Conservation (phyloP, 2,888 invertebrate genomes). For the Amblyteles armatorius region DNA sequence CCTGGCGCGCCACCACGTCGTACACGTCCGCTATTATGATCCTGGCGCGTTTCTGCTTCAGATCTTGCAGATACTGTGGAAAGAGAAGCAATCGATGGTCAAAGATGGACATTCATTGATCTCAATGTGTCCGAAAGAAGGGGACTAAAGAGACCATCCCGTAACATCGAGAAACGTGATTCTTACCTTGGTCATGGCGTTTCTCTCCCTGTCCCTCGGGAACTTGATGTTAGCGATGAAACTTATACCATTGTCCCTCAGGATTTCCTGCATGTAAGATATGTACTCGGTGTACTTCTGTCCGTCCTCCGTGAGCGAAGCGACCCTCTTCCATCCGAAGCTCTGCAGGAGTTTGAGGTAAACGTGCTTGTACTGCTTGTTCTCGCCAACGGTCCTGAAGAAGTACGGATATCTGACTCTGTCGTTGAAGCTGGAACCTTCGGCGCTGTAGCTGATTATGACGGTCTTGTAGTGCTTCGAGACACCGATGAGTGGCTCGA, state of each 20-base stretch:
- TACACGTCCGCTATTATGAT: slow-evolving; percentile 94
- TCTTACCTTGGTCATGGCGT: slow-evolving; percentile 87
- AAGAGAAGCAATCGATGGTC: slow-evolving; percentile 48
- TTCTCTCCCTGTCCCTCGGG: slow-evolving; percentile 86
- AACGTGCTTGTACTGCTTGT: slow-evolving; percentile 89
- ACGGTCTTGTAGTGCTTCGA: slow-evolving; percentile 90
- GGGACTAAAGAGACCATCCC: not conserved
- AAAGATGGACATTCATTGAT: not conserved
- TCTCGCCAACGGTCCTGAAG: slow-evolving; percentile 92
- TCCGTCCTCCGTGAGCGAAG: slow-evolving; percentile 92
- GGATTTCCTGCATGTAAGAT: slow-evolving; percentile 88
- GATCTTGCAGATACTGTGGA: slow-evolving; percentile 87
- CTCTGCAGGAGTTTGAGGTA: slow-evolving; percentile 87
- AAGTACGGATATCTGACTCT: slow-evolving; percentile 91
- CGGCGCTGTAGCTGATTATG: slow-evolving; percentile 92
- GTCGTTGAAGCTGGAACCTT: slow-evolving; percentile 90
- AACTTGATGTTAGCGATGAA: slow-evolving; percentile 90
- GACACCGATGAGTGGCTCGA: slow-evolving; percentile 92
- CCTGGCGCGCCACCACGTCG: slow-evolving; percentile 89
- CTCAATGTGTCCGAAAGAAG: not conserved
- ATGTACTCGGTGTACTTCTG: slow-evolving; percentile 93
- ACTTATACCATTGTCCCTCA: slow-evolving; percentile 88
- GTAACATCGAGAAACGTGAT: not conserved
- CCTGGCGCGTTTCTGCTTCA: slow-evolving; percentile 89
- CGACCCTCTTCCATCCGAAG: slow-evolving; percentile 90